phyloP scores from a whole-genome alignment of 2,888 invertebrate genomes.

The Eupithecia vulgata region DNA sequence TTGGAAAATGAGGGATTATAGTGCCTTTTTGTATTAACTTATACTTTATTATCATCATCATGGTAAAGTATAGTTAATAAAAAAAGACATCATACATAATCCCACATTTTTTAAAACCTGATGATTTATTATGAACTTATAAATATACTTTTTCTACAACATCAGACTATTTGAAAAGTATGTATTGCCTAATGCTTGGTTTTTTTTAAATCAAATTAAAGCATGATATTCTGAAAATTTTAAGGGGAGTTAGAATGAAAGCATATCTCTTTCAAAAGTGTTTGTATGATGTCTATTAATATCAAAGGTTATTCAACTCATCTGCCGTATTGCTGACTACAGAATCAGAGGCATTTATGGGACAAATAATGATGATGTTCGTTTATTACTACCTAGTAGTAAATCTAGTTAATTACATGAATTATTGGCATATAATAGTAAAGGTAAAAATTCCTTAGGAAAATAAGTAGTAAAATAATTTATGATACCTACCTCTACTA shows the following conservation, averaged over 20 bases:
- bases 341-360: constrained; percentile 14
- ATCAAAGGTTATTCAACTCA: constrained; percentile 78
- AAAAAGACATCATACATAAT: no score
- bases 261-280: constrained; percentile 59
- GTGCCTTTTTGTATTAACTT: background rate
- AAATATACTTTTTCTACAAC: background rate
- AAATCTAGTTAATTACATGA: background rate
- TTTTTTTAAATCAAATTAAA: background rate
- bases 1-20: no score
- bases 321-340: constrained; percentile 36
- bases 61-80: no score
- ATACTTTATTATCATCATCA: no score
- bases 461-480: background rate
- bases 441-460: background rate
- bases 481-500: no score
- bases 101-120: no score
- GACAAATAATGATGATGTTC: constrained; percentile 32
- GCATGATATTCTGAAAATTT: background rate
- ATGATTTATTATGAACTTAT: background rate
- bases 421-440: background rate
- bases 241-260: constrained; percentile 36
- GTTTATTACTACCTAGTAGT: constrained; percentile 7
- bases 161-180: background rate
- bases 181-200: background rate
- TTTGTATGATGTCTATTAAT: constrained; percentile 72